A percentile compares a stretch with the other conserved stretches of the same genome.
Evolutionary conservation across 2,113 vertebrate species (phyloP).

Genomic region (Sorex araneus): DNA sequence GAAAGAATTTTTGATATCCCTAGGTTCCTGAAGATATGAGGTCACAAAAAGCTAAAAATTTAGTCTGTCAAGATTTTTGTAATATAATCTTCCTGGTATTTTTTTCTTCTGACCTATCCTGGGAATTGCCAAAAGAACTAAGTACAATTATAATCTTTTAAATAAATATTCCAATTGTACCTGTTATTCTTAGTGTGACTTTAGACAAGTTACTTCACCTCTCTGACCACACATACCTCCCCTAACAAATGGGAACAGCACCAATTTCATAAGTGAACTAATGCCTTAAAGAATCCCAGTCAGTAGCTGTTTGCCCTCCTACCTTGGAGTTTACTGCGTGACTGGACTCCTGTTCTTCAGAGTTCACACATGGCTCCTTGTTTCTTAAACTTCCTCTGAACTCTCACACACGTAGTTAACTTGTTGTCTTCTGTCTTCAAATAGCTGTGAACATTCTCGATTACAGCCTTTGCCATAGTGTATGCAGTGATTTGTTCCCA

Average conservation of each 20-base stretch:
- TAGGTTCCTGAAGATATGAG: conserved; percentile 21
- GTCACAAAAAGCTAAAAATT: conserved; percentile 19
- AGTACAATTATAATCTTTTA: conserved; percentile 34
- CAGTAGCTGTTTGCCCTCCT: neutral
- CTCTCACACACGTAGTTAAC: too few relatives aligned
- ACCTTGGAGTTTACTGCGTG: neutral
- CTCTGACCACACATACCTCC: conserved; percentile 5
- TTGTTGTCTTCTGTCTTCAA: neutral
- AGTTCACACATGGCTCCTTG: neutral
- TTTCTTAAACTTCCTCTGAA: neutral
- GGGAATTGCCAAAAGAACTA: conserved; percentile 9
- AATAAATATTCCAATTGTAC: neutral
- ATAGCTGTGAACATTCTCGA: fast-evolving
- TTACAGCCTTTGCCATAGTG: neutral
- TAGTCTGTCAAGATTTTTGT: neutral
- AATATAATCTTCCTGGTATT: neutral
- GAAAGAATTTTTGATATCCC: conserved; percentile 13
- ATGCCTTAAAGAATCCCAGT: neutral
- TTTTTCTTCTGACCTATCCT: conserved; percentile 25
- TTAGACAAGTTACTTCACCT: conserved; percentile 36
- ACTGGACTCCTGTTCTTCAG: neutral
- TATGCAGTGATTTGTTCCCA: neutral
- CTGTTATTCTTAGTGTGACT: neutral
- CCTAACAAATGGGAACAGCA: neutral
- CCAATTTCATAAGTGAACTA: neutral